These are phyloP conservation scores for Hippopotamyrus pictus DNA, from an alignment of 2,797 vertebrate genomes.

Conservation along the genomic window DNA sequence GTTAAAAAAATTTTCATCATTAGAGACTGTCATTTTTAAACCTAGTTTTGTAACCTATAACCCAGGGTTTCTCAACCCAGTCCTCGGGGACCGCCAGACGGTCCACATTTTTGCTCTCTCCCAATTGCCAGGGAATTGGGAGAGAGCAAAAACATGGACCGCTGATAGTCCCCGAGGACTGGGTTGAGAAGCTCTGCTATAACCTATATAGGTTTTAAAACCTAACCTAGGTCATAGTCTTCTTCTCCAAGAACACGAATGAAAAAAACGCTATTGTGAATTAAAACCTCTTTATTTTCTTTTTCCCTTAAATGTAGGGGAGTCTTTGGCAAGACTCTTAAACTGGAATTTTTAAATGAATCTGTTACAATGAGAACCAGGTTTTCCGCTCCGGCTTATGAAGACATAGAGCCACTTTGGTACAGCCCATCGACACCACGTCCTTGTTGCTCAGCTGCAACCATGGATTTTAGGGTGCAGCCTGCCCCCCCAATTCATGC, in stretches of 20 bases:
- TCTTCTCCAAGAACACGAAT: neutral
- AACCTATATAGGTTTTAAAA: neutral
- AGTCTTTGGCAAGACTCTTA: neutral
- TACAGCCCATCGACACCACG: neutral
- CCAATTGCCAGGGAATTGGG: no score
- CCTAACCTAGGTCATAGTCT: neutral
- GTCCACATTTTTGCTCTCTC: no score
- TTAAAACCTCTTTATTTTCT: neutral
- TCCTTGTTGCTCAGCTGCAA: neutral
- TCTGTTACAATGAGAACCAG: neutral
- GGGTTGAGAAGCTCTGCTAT: no score
- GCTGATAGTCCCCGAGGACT: no score
- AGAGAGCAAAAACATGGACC: no score
- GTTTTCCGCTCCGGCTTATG: neutral
- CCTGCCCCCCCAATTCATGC: neutral
- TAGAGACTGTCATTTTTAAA: neutral
- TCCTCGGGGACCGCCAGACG: neutral
- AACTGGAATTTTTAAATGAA: neutral
- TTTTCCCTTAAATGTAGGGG: neutral
- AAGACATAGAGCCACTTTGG: neutral
- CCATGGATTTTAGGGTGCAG: neutral
- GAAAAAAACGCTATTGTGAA: neutral
- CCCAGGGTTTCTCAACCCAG: neutral
- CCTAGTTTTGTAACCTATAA: neutral
- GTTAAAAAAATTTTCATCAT: neutral